phyloP scores from a whole-genome alignment of 2,888 invertebrate species.

The Polia nebulosa region DNA sequence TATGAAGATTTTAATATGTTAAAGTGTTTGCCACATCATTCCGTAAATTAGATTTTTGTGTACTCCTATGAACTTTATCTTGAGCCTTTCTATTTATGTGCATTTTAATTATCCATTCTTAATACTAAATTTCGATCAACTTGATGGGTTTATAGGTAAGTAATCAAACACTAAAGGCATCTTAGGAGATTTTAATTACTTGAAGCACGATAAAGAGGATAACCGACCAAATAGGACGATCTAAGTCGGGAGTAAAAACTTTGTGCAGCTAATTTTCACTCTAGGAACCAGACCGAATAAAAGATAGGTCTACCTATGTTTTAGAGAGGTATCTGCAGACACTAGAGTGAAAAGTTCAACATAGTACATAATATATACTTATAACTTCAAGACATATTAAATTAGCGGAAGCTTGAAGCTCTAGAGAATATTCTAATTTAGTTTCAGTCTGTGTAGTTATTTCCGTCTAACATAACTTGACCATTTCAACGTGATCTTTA shows the following conservation, averaged over 20 bases:
- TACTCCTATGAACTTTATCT: slow-evolving; percentile 10
- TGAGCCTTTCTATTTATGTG: slow-evolving; percentile 37
- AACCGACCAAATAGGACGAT: not conserved
- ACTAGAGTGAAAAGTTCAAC: slow-evolving; percentile 12
- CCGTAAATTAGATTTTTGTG: slow-evolving; percentile 58
- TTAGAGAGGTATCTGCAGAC: not conserved
- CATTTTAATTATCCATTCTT: slow-evolving; percentile 40
- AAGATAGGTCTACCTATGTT: not conserved
- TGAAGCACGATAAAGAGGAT: not conserved
- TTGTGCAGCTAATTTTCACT: no score
- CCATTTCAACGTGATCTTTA: slow-evolving; percentile 77
- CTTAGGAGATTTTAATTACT: not conserved
- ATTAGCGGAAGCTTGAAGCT: slow-evolving; percentile 81
- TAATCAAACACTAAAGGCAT: not conserved
- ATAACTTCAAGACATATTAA: slow-evolving; percentile 72
- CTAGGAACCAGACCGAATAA: not conserved
- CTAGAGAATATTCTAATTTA: slow-evolving; percentile 87
- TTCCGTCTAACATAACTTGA: slow-evolving; percentile 80
- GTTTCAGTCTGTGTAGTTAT: slow-evolving; percentile 86
- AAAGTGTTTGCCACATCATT: slow-evolving; percentile 64
- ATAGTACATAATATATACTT: slow-evolving; percentile 22
- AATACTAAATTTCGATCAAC: not conserved
- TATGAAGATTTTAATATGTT: slow-evolving; percentile 52
- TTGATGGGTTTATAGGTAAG: not conserved
- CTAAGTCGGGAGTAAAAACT: not conserved